A percentile compares a stretch with the other conserved stretches of the same genome.
phyloP scores from a whole-genome alignment of 2,888 invertebrate genomes.

The Autographa gamma region DNA sequence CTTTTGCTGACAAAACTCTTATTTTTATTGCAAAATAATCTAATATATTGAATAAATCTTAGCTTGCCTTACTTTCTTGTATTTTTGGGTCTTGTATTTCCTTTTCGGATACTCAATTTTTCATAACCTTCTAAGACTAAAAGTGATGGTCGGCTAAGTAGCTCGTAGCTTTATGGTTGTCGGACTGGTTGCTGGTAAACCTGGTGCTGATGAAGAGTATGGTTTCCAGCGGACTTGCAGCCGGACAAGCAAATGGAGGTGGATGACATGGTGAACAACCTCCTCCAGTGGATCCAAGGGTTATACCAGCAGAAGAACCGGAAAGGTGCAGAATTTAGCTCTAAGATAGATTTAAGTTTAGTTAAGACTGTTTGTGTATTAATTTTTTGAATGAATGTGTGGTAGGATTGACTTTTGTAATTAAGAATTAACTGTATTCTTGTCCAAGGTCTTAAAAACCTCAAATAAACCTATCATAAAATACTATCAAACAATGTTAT shows the following conservation, averaged over 20 bases:
- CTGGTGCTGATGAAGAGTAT: conserved; percentile 73
- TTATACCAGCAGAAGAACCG: conserved; percentile 90
- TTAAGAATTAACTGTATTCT: too few species aligned
- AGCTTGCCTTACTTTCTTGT: not conserved
- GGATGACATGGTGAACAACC: conserved; percentile 93
- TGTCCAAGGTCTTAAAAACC: too few species aligned
- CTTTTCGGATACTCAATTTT: too few species aligned
- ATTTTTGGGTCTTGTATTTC: not conserved
- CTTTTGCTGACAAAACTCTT: too few species aligned
- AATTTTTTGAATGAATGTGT: not conserved
- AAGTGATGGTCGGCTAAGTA: too few species aligned
- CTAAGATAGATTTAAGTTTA: conserved; percentile 22
- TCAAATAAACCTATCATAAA: too few species aligned
- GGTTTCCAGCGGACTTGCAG: conserved; percentile 82
- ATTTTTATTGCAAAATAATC: too few species aligned
- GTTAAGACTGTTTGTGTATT: conserved; percentile 18
- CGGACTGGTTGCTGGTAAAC: conserved; percentile 61
- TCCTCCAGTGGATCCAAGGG: conserved; percentile 93
- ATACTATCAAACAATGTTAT: too few species aligned
- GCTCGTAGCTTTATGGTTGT: conserved; percentile 32
- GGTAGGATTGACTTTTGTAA: too few species aligned
- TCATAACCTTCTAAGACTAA: too few species aligned
- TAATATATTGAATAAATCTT: not conserved
- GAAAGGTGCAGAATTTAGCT: conserved; percentile 79
- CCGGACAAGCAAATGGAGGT: conserved; percentile 87